Percentiles rank a stretch among this genome's conserved stretches.
phyloP scores from a whole-genome alignment of 2,888 invertebrate genomes.

The Euproctis similis region DNA sequence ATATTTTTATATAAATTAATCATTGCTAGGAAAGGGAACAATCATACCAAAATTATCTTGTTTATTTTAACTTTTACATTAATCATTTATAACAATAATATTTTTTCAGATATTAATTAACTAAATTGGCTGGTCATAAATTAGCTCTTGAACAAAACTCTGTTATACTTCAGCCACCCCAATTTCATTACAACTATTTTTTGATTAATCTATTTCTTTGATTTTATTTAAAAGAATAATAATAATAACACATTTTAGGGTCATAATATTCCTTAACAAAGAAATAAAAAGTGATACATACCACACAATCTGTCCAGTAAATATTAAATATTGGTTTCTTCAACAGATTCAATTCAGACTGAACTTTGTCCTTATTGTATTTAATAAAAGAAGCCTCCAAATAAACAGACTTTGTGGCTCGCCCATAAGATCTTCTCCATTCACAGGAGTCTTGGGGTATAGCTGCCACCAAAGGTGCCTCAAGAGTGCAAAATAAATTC shows the following conservation, averaged over 20 bases:
- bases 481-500: slow-evolving; percentile 88
- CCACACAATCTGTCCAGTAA: slow-evolving; percentile 96
- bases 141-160: too few species aligned
- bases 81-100: too few species aligned
- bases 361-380: slow-evolving; percentile 84
- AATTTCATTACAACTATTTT: too few species aligned
- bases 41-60: too few species aligned
- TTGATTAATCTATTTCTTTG: too few species aligned
- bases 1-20: too few species aligned
- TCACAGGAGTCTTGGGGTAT: slow-evolving; percentile 92
- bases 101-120: too few species aligned
- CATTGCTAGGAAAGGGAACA: too few species aligned
- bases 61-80: too few species aligned
- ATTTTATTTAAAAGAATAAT: not conserved
- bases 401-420: slow-evolving; percentile 88
- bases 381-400: slow-evolving; percentile 88
- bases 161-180: too few species aligned
- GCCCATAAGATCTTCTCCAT: slow-evolving; percentile 93
- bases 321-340: slow-evolving; percentile 94
- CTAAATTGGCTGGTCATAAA: too few species aligned
- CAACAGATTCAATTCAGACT: slow-evolving; percentile 85
- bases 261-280: not conserved
- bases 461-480: slow-evolving; percentile 84
- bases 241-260: not conserved
- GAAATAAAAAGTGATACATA: slow-evolving; percentile 59